Evolutionary conservation across 2,888 invertebrate species (phyloP), one percentile per base, ranked within the genome.

Genomic region (Scaptomyza cyrtandrae): DNA sequence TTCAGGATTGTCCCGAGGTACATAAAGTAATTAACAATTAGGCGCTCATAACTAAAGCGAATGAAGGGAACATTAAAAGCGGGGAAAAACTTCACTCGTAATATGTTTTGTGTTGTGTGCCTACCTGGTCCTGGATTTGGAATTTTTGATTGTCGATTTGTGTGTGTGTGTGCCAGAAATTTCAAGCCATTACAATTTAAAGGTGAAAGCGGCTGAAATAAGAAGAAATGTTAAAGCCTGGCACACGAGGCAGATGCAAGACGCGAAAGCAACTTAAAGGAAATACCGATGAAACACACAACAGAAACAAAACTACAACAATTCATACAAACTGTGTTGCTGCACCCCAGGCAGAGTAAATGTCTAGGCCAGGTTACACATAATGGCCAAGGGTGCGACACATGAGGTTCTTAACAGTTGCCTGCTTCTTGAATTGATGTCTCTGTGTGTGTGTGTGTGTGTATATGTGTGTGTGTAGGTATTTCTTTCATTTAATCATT

Each of bases 11-110:
- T 59, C 37, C 52, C 46, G 48, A 52, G 48, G 49, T 52, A 64
- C 76, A 75, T 76, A 81, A 80, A 86, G 79, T 86, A 86, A 82
- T 84, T 73, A 84, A 75, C 60, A 73, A 81, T 75, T 78, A 81
- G 85, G 81, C 65, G 69, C 71, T 67, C 83, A 86, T 78, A 61
- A 77, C 45, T 43, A 52, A 45, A 48, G 39, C 49, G 63, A 19
- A n/a, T 19, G 19, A 50, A 46, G 19, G 33, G n/a, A 24, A 66
- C 57, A 46, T 64, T 52, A 45, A 46, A 16, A 35, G n/a, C 5
- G 19, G 10, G 39, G 24, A 14, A 19, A 19, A 19, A 19, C 19
- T 7, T 24, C 27, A 6, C 19, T 14, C 14, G 52, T 39, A 41
- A 31, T 13, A 44, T 39, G 48, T 13, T 31, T 27, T 37, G 10